Evolutionary conservation across 2,888 invertebrate species (phyloP), one percentile per base, ranked within the genome.

Genomic region (Heliconius ismenius): DNA sequence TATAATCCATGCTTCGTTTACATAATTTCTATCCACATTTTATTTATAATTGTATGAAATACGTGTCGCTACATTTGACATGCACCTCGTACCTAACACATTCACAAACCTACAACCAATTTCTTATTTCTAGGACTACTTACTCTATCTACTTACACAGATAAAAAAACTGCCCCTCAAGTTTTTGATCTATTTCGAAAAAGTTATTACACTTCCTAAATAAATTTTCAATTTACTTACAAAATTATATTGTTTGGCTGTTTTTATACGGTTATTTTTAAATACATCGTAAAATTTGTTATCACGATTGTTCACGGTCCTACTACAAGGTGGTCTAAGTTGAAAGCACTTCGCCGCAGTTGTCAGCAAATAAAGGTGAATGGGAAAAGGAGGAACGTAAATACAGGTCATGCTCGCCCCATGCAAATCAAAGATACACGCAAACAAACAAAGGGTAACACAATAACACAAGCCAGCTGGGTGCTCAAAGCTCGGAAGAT

Each of bases 351-450:
- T 78, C 78, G 78, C 79, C 76, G 76, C 77, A 64, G 32, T 64
- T 67, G 68, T 75, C 54, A 64, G 62, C 74, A 76, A 77, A 80
- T 65, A 70, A 75, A 74, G 58, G 87, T 86, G 89, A 81, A 86
- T 87, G 85, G 88, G 89, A 86, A 86, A n/a, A n/a, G 58, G 49
- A 86, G 82, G 88, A 87, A 89, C 86, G 86, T 86, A 90, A 89
- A 87, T 86, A 89, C 88, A 90, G 87, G 87, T 85, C 94, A 94
- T 94, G 93, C 94, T 90, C 85, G 90, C 88, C 89, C 81, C 93
- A 94, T 94, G 94, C 94, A 93, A 94, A 94, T 93, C 89, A 94
- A 92, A 91, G 85, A 90, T 86, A 92, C 90, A 91, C 91, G 92
- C 93, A 93, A 93, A 93, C 91, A 90, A 93, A 91, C 89, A 86